Percentiles rank a stretch among this genome's conserved stretches.
Conservation (phyloP, 2,797 vertebrate species). For the Chanos chanos region DNA sequence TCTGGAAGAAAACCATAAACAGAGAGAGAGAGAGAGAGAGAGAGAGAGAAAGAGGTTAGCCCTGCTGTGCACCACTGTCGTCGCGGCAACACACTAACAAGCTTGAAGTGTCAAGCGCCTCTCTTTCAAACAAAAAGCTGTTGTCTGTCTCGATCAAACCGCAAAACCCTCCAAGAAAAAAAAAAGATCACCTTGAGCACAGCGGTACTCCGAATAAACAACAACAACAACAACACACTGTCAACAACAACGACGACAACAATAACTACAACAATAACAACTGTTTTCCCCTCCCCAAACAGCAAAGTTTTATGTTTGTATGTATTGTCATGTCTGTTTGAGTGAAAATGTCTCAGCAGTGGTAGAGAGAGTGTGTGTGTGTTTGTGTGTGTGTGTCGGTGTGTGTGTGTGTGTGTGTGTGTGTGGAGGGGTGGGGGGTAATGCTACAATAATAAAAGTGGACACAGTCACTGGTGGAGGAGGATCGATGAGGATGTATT, state of each 20-base stretch:
- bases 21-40: conserved; percentile 22
- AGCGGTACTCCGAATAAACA: conserved; percentile 38
- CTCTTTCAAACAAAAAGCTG: conserved; percentile 44
- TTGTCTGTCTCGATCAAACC: conserved; percentile 48
- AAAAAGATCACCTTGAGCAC: conserved; percentile 29
- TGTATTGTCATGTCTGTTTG: conserved; percentile 28
- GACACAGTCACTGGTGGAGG: conserved; percentile 67
- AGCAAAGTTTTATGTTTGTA: conserved; percentile 14
- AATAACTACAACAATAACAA: background rate
- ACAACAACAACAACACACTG: conserved; percentile 13
- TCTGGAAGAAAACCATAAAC: conserved; percentile 73
- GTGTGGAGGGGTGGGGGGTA: conserved; percentile 48
- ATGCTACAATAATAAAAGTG: conserved; percentile 73
- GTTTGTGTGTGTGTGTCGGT: no score
- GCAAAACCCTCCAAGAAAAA: background rate
- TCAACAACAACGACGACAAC: background rate
- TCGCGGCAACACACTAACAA: conserved; percentile 46
- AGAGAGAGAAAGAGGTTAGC: conserved; percentile 56
- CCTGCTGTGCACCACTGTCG: conserved; percentile 25
- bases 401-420: no score
- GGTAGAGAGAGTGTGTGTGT: no score
- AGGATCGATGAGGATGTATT: conserved; percentile 76
- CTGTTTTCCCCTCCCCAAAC: background rate
- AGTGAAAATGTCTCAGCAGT: conserved; percentile 31
- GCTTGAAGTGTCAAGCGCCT: conserved; percentile 37